Percentiles rank a stretch among this genome's conserved stretches.
Conservation (phyloP, 2,113 vertebrate species). For the Erythrocercus mccallii region DNA sequence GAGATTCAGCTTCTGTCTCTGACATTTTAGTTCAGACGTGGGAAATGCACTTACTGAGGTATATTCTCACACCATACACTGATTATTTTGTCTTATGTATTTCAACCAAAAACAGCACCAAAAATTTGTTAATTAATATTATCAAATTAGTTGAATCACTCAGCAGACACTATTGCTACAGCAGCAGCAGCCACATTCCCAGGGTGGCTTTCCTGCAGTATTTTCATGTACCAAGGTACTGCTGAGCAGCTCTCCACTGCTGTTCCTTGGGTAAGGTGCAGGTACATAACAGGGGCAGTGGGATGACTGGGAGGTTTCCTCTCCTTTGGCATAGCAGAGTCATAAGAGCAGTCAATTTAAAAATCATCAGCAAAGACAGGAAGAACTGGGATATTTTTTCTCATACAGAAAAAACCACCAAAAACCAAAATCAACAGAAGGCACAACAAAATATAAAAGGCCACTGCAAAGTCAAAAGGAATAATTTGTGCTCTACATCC, state of each 20-base stretch:
- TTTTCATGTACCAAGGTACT: not conserved
- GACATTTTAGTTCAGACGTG: not conserved
- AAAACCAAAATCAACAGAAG: not conserved
- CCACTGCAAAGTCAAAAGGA: not conserved
- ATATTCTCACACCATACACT: not conserved
- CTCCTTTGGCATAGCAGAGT: not conserved
- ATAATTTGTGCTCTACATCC: not conserved
- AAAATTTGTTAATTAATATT: not conserved
- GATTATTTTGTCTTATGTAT: not conserved
- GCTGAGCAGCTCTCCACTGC: not conserved
- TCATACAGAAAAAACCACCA: not conserved
- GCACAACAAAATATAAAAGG: not conserved
- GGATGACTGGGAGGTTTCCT: not conserved
- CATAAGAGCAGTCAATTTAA: not conserved
- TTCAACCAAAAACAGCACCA: not conserved
- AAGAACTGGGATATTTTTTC: not conserved
- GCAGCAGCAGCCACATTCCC: not conserved
- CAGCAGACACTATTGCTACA: not conserved
- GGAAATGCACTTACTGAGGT: not conserved
- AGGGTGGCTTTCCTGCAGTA: not conserved
- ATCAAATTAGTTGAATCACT: not conserved
- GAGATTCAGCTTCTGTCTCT: not conserved
- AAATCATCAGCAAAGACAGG: not conserved
- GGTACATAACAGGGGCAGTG: accelerated
- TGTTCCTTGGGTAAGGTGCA: not conserved